Conservation (phyloP, 2,797 vertebrate species). For the Tarsius wallacei region DNA sequence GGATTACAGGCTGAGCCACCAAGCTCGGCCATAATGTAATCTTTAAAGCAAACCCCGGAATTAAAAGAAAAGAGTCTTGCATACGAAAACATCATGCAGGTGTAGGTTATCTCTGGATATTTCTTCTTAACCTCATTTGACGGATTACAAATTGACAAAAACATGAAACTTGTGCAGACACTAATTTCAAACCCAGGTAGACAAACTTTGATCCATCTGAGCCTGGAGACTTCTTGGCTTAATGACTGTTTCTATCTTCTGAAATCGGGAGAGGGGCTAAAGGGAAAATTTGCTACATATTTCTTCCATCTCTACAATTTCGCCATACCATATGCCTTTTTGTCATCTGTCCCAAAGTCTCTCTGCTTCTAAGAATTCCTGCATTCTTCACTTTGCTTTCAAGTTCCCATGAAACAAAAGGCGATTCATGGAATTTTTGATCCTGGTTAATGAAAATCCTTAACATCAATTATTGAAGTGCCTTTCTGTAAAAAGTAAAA, state of each 20-base stretch:
- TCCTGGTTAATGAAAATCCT: neutral
- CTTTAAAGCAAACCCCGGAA: neutral
- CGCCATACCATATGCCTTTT: neutral
- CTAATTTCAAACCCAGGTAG: neutral
- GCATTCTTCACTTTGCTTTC: neutral
- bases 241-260: neutral
- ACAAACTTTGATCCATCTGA: neutral
- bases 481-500: slow-evolving; percentile 38
- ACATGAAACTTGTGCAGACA: neutral
- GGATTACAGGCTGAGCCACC: too few species aligned
- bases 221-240: neutral
- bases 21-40: neutral
- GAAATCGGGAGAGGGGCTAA: neutral
- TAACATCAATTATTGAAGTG: slow-evolving; percentile 63
- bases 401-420: slow-evolving; percentile 31
- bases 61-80: neutral
- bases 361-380: neutral
- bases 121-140: neutral
- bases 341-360: neutral
- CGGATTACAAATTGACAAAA: neutral
- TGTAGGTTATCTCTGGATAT: neutral
- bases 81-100: fast-evolving
- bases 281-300: neutral
- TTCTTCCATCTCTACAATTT: neutral
- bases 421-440: neutral